Evolutionary conservation across 2,113 vertebrate species (phyloP), one percentile per base, ranked within the genome.

Genomic region (Elachura formosa): DNA sequence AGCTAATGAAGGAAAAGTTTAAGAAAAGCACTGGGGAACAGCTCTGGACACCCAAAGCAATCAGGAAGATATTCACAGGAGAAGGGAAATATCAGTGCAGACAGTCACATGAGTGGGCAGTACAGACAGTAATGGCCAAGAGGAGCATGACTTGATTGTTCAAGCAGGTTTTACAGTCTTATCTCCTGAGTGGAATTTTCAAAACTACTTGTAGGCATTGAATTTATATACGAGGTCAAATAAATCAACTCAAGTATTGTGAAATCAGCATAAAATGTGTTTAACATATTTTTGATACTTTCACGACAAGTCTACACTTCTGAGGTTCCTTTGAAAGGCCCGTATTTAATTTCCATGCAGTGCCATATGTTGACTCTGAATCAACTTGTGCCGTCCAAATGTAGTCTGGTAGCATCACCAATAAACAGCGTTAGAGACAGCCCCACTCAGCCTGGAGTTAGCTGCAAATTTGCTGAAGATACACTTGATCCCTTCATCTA

Each of bases 1-100:
- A 88, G 52, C 5, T 91, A 94, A 96, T 89, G 94, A 95, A 89
- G 43, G 46, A 86, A 91, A 91, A 90, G 83, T 92, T 88, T 84
- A 90, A 93, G 75, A 40, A 21, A 66, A 43, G 31, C 94, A 74
- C 75, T 41, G 31, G 63, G 94, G 84, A 91, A 31, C 41, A 88
- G 15, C 33, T 74, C 68, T 0, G 46, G 87, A 83, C 67, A 83
- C 84, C 13, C 67, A 67, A 91, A 91, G 55, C 73, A 94, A 91
- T 93, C 78, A 80, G 56, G n/a, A 87, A 90, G 43, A 76, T 6
- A 73, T 87, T 74, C 71, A 77, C 1, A 79, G 82, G n/a, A 73
- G 25, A 41, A 82, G 34, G 18, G 59, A 55, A 93, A 63, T 79
- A 85, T 54, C 34, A 62, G 17, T 51, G 49, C 78, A 94, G 91